These are phyloP conservation scores for Aphodius sticticus DNA, from an alignment of 2,888 invertebrate genomes.

Conservation along the genomic window DNA sequence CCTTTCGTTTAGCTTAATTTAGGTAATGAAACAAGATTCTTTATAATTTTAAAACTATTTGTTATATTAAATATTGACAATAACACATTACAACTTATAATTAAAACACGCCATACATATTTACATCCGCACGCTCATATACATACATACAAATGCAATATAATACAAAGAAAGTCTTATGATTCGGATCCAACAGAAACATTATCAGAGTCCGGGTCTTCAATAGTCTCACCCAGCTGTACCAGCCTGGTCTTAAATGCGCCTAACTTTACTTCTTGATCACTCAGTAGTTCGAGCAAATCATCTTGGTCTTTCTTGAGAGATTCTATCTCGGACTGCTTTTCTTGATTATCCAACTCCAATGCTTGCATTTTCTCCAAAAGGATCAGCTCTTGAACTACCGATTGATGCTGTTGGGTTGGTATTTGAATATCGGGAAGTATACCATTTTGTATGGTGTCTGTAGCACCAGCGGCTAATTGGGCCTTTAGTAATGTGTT, in stretches of 20 bases:
- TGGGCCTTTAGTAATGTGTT: conserved; percentile 85
- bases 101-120: neutral
- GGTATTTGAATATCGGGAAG: neutral
- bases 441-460: conserved; percentile 19
- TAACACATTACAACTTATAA: neutral
- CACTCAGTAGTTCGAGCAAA: conserved; percentile 85
- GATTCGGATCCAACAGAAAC: conserved; percentile 44
- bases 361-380: conserved; percentile 49
- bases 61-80: conserved; percentile 4
- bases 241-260: conserved; percentile 54
- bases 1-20: neutral
- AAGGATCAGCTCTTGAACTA: neutral
- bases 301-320: conserved; percentile 93
- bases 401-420: neutral
- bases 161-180: conserved; percentile 13
- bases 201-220: conserved; percentile 55
- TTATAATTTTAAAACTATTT: neutral
- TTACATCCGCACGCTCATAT: neutral
- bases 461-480: conserved; percentile 55
- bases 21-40: neutral
- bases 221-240: conserved; percentile 56
- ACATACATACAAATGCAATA: neutral
- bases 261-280: conserved; percentile 73
- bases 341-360: conserved; percentile 55
- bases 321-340: conserved; percentile 66